Base-by-base conservation (phyloP, 1,140 invertebrate species). In the Campoletis sonorensis region DNA sequence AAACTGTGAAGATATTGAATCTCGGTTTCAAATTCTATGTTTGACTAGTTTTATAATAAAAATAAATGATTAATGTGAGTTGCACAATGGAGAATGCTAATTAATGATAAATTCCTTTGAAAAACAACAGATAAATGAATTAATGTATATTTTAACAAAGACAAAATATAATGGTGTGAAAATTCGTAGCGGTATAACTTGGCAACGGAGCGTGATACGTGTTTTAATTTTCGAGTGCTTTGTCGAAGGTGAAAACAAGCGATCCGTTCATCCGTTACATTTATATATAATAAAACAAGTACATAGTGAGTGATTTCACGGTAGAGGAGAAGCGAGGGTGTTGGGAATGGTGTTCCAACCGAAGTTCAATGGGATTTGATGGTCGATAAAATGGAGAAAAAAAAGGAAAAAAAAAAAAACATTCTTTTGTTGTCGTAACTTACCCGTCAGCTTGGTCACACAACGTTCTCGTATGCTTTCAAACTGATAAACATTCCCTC, bases 301-400 rank as follows among this genome's bases (percentile, higher is more conserved):
- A 64, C n/a, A n/a, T 64, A 26, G 61, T 10, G 1, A 64, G 61
- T 64, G n/a, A 26, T 64, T 64, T 26, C 11, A 64, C n/a, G 61
- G n/a, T 64, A 64, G 3, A 26, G 21, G 23, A 64, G 21, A 64
- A 64, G 23, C 61, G 61, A 26, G 61, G 61, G 23, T 64, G 61
- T 64, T 23, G 61, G n/a, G 23, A 64, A 23, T 23, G 61, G 23
- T 64, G 61, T 23, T 64, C 61, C 15, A 26, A 64, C 61, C 61
- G 23, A 64, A 64, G 61, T 64, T 64, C 61, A 64, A 64, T 64
- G 23, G 61, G 61, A 64, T 27, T 64, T 64, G 23, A 64, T 64
- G 61, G 61, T 64, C 61, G 61, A 64, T 64, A 64, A 64, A 64
- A 64, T 64, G 23, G 61, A 26, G 27, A 64, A 64, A 64, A 64